These are phyloP conservation scores for Papilio xuthus DNA, from an alignment of 1,140 invertebrate species.

Conservation along the genomic window DNA sequence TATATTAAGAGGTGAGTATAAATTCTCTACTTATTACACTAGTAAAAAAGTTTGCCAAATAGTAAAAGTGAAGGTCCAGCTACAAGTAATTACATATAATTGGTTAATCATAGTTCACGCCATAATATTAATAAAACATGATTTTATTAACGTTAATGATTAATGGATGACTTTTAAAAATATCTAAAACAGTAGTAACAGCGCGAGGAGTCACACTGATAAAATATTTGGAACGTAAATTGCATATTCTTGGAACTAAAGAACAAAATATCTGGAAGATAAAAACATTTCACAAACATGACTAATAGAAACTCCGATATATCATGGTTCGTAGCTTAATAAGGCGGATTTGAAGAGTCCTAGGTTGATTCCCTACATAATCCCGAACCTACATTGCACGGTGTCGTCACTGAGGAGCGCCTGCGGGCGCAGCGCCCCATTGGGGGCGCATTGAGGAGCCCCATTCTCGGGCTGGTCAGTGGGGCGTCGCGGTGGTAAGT, in stretches of 20 bases:
- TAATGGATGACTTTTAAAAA: background rate
- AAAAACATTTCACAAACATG: background rate
- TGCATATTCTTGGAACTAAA: background rate
- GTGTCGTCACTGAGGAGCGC: too few species aligned
- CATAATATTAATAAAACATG: background rate
- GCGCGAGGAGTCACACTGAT: background rate
- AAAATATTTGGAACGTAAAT: background rate
- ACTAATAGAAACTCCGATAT: background rate
- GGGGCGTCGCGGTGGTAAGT: too few species aligned
- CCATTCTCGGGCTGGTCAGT: too few species aligned
- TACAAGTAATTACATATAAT: background rate
- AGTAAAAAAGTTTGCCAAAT: too few species aligned
- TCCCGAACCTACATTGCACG: too few species aligned
- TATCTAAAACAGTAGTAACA: background rate
- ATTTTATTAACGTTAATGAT: background rate
- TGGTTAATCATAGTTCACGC: background rate
- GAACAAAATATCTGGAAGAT: background rate
- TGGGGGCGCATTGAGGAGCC: too few species aligned
- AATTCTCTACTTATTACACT: background rate
- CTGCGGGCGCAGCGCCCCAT: too few species aligned
- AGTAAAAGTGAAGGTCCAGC: too few species aligned
- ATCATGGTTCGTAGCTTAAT: too few species aligned
- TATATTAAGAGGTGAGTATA: slow-evolving; percentile 72
- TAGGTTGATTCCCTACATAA: too few species aligned
- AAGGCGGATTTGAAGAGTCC: too few species aligned